Percentiles rank a stretch among this genome's conserved stretches.
phyloP scores from a whole-genome alignment of 2,888 invertebrate species.

The Stenotaenia linearis region DNA sequence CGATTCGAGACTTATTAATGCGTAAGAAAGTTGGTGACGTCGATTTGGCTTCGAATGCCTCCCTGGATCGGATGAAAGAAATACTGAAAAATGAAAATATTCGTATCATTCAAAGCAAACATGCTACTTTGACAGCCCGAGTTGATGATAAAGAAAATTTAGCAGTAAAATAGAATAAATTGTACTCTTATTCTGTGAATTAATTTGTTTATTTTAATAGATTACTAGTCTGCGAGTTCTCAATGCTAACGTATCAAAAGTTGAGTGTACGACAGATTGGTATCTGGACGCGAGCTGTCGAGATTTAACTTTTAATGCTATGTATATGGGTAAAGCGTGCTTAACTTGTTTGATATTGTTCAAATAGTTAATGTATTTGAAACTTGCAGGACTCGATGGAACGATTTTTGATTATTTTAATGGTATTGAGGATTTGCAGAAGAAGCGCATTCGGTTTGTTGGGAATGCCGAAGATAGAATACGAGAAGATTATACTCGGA shows the following conservation, averaged over 20 bases:
- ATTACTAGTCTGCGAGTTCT: conserved; percentile 83
- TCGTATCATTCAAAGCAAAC: conserved; percentile 52
- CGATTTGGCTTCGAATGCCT: not conserved
- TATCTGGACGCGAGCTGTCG: conserved; percentile 86
- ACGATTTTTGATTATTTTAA: conserved; percentile 87
- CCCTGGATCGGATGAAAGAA: not conserved
- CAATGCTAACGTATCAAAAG: conserved; percentile 94
- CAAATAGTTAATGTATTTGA: not conserved
- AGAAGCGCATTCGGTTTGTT: conserved; percentile 79
- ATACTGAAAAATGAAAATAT: not conserved
- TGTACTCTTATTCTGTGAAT: not conserved
- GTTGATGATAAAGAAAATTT: conserved; percentile 38
- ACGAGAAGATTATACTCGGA: conserved; percentile 91
- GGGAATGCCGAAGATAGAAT: conserved; percentile 83
- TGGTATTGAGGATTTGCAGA: conserved; percentile 83
- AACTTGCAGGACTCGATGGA: conserved; percentile 72
- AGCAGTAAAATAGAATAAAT: conserved; percentile 52
- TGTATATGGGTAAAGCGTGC: conserved; percentile 89
- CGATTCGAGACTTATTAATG: not conserved
- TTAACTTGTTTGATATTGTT: not conserved
- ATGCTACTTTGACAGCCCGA: not conserved
- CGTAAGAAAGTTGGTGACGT: not conserved
- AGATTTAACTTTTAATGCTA: conserved; percentile 95
- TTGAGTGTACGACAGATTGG: conserved; percentile 89
- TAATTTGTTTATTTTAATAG: conserved; percentile 55